A percentile compares a stretch with the other conserved stretches of the same genome.
These are phyloP conservation scores for Tenebrosternarchus preto DNA, from an alignment of 2,113 vertebrate species.

Conservation along the genomic window DNA sequence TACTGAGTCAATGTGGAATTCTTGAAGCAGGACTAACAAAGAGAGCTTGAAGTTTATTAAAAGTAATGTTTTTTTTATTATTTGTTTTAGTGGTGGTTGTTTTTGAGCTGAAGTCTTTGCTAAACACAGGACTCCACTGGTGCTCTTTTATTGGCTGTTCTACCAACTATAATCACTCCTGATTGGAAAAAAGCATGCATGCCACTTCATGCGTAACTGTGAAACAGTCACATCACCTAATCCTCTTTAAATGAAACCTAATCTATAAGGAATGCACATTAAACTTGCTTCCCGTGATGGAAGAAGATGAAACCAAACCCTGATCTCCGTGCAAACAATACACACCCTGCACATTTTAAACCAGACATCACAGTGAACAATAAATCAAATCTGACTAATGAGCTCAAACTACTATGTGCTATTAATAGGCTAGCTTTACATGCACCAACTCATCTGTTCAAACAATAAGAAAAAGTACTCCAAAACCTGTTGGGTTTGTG, in stretches of 20 bases:
- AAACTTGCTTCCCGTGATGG: neutral
- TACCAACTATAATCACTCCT: neutral
- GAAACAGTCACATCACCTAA: neutral
- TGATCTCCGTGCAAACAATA: neutral
- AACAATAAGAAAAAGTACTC: conserved; percentile 4
- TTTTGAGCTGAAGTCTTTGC: too few relatives aligned
- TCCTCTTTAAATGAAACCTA: neutral
- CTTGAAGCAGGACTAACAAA: too few relatives aligned
- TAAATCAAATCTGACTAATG: conserved; percentile 46
- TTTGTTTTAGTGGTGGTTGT: too few relatives aligned
- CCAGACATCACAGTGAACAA: conserved; percentile 36
- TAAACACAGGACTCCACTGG: too few relatives aligned
- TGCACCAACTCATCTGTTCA: conserved; percentile 53
- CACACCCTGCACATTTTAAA: neutral
- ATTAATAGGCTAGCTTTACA: conserved; percentile 38
- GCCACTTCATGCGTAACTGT: neutral
- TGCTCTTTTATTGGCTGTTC: neutral
- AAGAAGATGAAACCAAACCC: neutral
- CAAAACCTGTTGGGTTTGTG: neutral
- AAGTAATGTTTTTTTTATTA: too few relatives aligned
- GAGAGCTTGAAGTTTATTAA: neutral
- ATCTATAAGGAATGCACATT: neutral
- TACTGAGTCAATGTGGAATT: neutral
- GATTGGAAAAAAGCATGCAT: neutral
- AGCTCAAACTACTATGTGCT: conserved; percentile 46